Base-by-base conservation (phyloP, 1,140 invertebrate species). In the Trichogramma pretiosum region DNA sequence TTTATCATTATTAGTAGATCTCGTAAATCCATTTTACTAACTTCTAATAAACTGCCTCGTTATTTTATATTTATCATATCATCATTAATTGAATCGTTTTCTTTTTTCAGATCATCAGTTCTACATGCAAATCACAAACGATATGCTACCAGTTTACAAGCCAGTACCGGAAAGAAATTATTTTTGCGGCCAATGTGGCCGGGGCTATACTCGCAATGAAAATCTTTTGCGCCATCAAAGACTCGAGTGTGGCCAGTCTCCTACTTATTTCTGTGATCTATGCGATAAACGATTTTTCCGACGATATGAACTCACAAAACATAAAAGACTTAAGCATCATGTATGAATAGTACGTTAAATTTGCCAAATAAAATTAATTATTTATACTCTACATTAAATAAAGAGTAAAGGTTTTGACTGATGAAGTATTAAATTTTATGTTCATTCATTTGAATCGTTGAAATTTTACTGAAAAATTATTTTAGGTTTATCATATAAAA, bases 131-230 rank as follows among this genome's bases (percentile, higher is more conserved):
- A n/a, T n/a, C n/a, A n/a, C n/a, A n/a, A n/a, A n/a, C n/a, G n/a
- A n/a, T n/a, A n/a, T n/a, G n/a, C n/a, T n/a, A n/a, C n/a, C n/a
- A n/a, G n/a, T n/a, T n/a, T n/a, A n/a, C n/a, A n/a, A n/a, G n/a
- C n/a, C n/a, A n/a, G n/a, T n/a, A n/a, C n/a, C 11, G 24, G 24
- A 28, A 28, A 7, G 11, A 28, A 28, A 28, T 28, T 28, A 28
- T 28, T 28, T 28, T 1, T 76, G 75, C 41, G 56, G 56, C 4
- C 61, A 65, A 18, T 77, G 74, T 38, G 72, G 68, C 16, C 68
- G 68, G 23, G 64, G 58, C 2, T 77, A 76, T 55, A 69, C 63
- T 22, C 64, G 67, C 23, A 59, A 64, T 17, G 72, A 73, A 23
- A 74, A 68, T 37, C 24, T 70, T 7, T 55, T 62, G 5, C 55